Base-by-base conservation (phyloP, 2,797 vertebrate genomes). In the Syngnathus rostellatus region DNA sequence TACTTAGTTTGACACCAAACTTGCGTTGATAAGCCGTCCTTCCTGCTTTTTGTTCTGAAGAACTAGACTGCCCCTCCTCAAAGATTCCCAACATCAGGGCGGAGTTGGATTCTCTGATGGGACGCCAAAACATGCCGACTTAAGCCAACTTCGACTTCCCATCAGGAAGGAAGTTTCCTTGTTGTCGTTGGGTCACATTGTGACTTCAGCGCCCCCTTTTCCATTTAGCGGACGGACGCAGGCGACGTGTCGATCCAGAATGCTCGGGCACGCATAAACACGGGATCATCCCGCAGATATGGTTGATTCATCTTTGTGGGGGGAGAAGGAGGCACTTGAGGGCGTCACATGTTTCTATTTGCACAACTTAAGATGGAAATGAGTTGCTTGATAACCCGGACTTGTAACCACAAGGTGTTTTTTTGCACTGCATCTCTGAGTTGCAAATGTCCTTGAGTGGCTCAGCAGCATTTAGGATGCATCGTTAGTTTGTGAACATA, bases 151-250 rank as follows among this genome's bases (percentile, higher is more conserved):
- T 17, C 17, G 25, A 31, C 67, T 69, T 21, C 68, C 80, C 54
- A 72, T 63, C 68, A 85, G 85, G 84, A 87, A 87, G 84, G 82
- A 90, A 84, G 78, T 77, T 78, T 79, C 77, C 73, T 37, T 81
- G 83, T 85, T 86, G 80, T 83, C 70, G 73, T 59, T 65, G 72
- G 66, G 69, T 70, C 68, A 71, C 72, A 81, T 81, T 83, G 74
- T 78, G 69, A 65, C 73, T 66, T 53, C 55, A 10, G 38, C 51
- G 14, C 31, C 72, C 77, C 61, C 69, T 72, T 84, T 79, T 63
- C 74, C 81, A 25, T 57, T 16, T 57, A 37, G 14, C 31, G 25
- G 25, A 57, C 54, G 37, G 25, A 57, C 54, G 37, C 6, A 16
- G 25, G 54, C 25, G 25, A 5, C 53, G 10, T 54, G n/a, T 54